Conservation (phyloP, 2,113 vertebrate genomes). For the Lucifuga dentata region DNA sequence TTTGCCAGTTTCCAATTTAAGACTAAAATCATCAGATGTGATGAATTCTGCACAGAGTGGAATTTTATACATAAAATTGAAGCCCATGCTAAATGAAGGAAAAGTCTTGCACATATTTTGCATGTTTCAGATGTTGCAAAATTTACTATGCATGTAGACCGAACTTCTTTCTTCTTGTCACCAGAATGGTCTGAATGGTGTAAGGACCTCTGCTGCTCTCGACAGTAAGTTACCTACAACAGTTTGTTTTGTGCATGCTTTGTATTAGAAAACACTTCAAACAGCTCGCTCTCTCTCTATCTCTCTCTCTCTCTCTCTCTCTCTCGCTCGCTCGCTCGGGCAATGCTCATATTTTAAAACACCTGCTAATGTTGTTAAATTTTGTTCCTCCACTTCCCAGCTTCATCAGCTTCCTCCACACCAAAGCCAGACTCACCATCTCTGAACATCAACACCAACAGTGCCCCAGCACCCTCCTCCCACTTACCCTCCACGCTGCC, state of each 20-base stretch:
- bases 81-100: not conserved
- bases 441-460: conserved; percentile 80
- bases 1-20: too few relatives aligned
- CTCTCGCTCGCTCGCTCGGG: too few relatives aligned
- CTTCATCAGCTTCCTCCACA: conserved; percentile 84
- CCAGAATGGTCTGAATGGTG: conserved; percentile 90
- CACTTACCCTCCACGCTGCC: conserved; percentile 84
- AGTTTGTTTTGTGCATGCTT: not conserved
- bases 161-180: conserved; percentile 57
- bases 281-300: too few relatives aligned
- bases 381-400: conserved; percentile 64
- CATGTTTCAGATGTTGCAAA: not conserved
- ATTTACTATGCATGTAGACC: not conserved
- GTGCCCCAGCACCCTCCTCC: conserved; percentile 79
- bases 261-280: too few relatives aligned
- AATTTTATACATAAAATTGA: too few relatives aligned
- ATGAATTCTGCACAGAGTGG: too few relatives aligned
- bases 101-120: not conserved
- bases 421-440: conserved; percentile 89
- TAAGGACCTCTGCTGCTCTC: conserved; percentile 86
- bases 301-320: too few relatives aligned
- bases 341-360: too few relatives aligned
- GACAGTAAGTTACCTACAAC: conserved; percentile 87
- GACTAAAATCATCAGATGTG: too few relatives aligned
- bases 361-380: not conserved